These are phyloP conservation scores for Cariama cristata DNA, from an alignment of 2,113 vertebrate species.

Conservation along the genomic window DNA sequence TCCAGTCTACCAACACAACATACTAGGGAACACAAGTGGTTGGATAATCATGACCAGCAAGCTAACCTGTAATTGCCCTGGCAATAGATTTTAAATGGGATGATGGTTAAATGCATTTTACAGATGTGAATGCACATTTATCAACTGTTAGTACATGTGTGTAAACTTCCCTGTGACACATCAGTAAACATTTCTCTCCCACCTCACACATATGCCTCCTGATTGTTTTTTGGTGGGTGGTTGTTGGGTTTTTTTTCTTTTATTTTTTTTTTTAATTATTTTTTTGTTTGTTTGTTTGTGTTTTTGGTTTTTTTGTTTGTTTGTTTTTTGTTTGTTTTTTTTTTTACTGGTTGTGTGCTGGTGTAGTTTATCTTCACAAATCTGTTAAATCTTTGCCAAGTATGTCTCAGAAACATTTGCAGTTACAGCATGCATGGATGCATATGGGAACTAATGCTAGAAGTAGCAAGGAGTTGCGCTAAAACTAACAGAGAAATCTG, in stretches of 20 bases:
- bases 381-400: not conserved
- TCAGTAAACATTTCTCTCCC: not conserved
- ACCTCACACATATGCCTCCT: not conserved
- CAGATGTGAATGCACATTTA: not conserved
- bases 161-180: not conserved
- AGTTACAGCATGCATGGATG: not conserved
- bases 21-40: not conserved
- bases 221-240: not conserved
- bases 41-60: not conserved
- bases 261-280: too few relatives aligned
- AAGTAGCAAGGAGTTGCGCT: not conserved
- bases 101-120: not conserved
- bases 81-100: not conserved
- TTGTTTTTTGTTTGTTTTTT: not conserved
- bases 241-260: not conserved
- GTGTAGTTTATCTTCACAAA: not conserved
- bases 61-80: not conserved
- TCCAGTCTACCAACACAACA: fast-evolving
- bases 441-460: not conserved
- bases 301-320: too few relatives aligned
- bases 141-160: not conserved
- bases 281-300: too few relatives aligned
- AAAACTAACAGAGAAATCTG: not conserved
- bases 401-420: not conserved
- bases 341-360: not conserved